Evolutionary conservation across 2,797 vertebrate genomes (phyloP).

Genomic region (Urosaurus nigricauda): DNA sequence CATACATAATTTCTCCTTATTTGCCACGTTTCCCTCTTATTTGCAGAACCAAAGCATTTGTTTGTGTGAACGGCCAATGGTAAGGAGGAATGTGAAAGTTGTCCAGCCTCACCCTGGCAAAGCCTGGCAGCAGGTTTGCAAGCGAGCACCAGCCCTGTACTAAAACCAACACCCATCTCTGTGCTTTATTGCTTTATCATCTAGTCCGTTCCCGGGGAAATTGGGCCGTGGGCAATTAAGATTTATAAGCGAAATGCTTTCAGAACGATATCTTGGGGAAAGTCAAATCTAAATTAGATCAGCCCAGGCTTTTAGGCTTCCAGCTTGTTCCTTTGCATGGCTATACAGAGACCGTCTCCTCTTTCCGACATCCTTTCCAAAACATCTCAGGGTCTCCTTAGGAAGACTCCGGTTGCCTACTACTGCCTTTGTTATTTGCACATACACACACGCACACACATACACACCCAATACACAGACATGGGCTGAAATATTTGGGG

Average conservation of each 20-base stretch:
- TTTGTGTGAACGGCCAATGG: conserved; percentile 34
- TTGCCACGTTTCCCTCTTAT: neutral
- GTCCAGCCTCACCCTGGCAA: conserved; percentile 24
- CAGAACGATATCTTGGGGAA: conserved; percentile 74
- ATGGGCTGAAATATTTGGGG: neutral
- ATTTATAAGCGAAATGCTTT: conserved; percentile 75
- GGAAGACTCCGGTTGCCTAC: neutral
- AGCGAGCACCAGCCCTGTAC: conserved; percentile 14
- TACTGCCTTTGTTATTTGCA: neutral
- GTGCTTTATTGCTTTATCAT: conserved; percentile 43
- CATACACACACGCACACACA: neutral
- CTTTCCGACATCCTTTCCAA: conserved; percentile 43
- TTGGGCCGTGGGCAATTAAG: conserved; percentile 69
- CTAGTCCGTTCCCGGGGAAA: conserved; percentile 63
- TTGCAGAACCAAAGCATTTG: conserved; percentile 22
- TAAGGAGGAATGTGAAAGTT: conserved; percentile 26
- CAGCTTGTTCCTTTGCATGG: conserved; percentile 24
- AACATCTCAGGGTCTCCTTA: conserved; percentile 13
- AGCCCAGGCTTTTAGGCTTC: conserved; percentile 33
- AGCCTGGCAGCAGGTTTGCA: conserved; percentile 33
- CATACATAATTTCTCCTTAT: neutral
- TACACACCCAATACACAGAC: neutral
- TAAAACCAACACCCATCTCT: conserved; percentile 36
- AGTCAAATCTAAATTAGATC: conserved; percentile 76
- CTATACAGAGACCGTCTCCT: conserved; percentile 3